Conservation (phyloP, 2,113 vertebrate genomes). For the Poicephalus meyeri region DNA sequence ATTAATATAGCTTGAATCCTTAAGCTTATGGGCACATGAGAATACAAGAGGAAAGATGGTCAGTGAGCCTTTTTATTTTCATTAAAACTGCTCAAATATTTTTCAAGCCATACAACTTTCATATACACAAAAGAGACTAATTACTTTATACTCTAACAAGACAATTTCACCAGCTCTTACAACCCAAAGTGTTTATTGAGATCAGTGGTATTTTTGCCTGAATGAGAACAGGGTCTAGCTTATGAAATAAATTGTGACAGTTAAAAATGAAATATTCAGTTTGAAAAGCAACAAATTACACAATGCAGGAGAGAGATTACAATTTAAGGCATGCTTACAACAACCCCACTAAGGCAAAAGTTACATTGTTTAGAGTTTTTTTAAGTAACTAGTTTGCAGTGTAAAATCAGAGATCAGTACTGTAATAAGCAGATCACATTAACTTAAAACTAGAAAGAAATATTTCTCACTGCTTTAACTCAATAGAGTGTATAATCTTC, state of each 20-base stretch:
- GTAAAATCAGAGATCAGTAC: background rate
- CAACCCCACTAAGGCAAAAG: background rate
- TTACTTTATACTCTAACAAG: background rate
- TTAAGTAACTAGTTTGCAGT: background rate
- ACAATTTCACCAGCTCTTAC: background rate
- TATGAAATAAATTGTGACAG: background rate
- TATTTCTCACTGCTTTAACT: background rate
- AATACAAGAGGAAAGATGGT: background rate
- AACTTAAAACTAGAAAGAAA: background rate
- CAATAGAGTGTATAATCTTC: background rate
- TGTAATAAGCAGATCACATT: background rate
- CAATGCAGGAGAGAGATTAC: background rate
- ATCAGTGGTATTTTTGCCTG: background rate
- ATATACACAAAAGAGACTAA: background rate
- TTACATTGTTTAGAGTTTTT: background rate
- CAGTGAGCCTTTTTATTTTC: background rate
- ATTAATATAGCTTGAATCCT: background rate
- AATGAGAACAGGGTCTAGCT: background rate
- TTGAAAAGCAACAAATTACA: background rate
- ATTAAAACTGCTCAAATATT: background rate
- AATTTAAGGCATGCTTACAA: background rate
- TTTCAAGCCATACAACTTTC: background rate
- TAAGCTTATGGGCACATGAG: background rate
- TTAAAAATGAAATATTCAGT: background rate
- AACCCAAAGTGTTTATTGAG: background rate